A percentile compares a stretch with the other conserved stretches of the same genome.
Conservation (phyloP, 53 echinoderm and acorn worm genomes). For the Stichopus horrens region DNA sequence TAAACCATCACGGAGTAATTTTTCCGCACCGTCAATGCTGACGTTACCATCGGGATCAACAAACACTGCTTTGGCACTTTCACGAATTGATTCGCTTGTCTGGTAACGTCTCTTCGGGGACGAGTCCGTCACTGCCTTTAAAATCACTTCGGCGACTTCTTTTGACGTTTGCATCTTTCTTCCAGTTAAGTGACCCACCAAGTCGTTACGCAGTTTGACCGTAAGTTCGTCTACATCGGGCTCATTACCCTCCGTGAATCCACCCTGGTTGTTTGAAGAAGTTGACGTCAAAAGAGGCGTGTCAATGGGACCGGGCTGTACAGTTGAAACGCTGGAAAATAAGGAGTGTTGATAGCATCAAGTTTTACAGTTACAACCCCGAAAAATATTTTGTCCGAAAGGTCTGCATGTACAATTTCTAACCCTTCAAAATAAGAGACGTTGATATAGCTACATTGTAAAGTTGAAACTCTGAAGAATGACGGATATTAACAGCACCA, state of each 20-base stretch:
- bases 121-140: slow-evolving; percentile 51
- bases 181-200: background rate
- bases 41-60: slow-evolving; percentile 2
- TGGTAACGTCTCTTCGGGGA: slow-evolving; percentile 55
- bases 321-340: slow-evolving; percentile 15
- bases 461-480: too few species aligned
- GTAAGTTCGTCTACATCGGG: background rate
- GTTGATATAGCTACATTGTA: too few species aligned
- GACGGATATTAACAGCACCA: too few species aligned
- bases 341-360: background rate
- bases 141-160: slow-evolving; percentile 49
- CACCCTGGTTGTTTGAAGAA: slow-evolving; percentile 1
- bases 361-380: too few species aligned
- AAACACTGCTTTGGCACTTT: slow-evolving; percentile 1
- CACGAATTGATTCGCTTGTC: background rate
- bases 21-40: background rate
- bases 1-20: background rate
- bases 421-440: too few species aligned
- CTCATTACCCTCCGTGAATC: background rate
- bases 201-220: background rate
- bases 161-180: slow-evolving; percentile 4
- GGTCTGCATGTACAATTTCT: too few species aligned
- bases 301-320: background rate
- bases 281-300: background rate
- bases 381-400: too few species aligned